Evolutionary conservation across 2,113 vertebrate genomes (phyloP).

Genomic region (Aleadryas rufinucha): DNA sequence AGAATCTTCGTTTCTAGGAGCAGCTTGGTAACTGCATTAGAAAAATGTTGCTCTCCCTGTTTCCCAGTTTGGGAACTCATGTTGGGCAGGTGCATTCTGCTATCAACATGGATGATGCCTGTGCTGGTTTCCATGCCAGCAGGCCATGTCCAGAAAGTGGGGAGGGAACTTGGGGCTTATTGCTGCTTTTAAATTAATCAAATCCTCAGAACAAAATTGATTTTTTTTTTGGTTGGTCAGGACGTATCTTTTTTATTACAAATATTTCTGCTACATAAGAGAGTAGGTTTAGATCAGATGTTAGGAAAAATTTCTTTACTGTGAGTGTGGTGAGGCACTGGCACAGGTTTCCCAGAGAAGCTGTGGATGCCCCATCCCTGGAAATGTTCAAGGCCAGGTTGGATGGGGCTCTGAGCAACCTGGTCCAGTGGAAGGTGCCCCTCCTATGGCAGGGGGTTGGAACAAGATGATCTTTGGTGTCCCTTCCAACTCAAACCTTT

Average conservation of each 20-base stretch:
- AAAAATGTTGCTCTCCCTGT: background rate
- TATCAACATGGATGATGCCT: fast-evolving
- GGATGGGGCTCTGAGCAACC: background rate
- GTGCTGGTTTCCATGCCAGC: background rate
- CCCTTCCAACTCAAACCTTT: background rate
- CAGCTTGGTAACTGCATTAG: background rate
- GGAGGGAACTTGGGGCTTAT: background rate
- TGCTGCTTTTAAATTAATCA: background rate
- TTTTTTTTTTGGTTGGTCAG: background rate
- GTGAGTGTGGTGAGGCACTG: too few relatives aligned
- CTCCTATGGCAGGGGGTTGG: background rate
- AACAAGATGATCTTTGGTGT: background rate
- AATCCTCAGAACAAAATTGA: background rate
- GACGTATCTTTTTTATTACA: background rate
- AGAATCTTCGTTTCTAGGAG: background rate
- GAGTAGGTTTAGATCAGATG: background rate
- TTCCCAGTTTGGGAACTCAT: background rate
- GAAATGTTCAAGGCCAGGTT: background rate
- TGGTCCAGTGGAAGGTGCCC: background rate
- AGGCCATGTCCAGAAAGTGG: background rate
- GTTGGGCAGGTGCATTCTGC: background rate
- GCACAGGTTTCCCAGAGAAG: background rate
- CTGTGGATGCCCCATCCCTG: background rate
- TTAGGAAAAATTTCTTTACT: background rate
- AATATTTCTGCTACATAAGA: background rate